These are phyloP conservation scores for Cheilosia variabilis DNA, from an alignment of 2,888 invertebrate genomes.

Conservation along the genomic window DNA sequence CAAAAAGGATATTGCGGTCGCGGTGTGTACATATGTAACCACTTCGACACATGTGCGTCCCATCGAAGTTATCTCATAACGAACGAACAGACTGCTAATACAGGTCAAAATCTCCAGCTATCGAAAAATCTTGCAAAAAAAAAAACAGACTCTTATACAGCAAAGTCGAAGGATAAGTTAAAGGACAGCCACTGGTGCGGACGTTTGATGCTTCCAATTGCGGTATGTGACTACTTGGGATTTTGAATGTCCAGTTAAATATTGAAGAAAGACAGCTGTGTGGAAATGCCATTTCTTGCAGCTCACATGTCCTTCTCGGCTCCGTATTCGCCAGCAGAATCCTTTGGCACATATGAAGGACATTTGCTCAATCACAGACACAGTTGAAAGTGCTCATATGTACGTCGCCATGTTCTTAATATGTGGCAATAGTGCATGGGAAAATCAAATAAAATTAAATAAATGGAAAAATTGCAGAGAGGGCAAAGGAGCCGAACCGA, in stretches of 20 bases:
- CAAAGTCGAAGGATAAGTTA: conserved; percentile 41
- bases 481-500: conserved; percentile 17
- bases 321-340: conserved; percentile 26
- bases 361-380: conserved; percentile 64
- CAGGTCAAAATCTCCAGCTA: conserved; percentile 48
- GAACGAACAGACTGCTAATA: conserved; percentile 38
- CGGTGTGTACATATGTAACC: conserved; percentile 14
- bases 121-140: conserved; percentile 33
- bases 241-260: conserved; percentile 65
- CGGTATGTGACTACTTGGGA: conserved; percentile 53
- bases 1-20: conserved; percentile 53
- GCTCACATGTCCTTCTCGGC: conserved; percentile 54
- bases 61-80: conserved; percentile 59
- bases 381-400: conserved; percentile 36
- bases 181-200: conserved; percentile 48
- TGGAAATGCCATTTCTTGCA: conserved; percentile 65
- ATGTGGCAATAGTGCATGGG: conserved; percentile 62
- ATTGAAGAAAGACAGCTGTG: conserved; percentile 69
- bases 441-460: conserved; percentile 72
- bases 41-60: conserved; percentile 59
- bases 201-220: conserved; percentile 58
- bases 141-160: too few relatives aligned
- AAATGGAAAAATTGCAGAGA: conserved; percentile 63
- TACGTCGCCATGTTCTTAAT: conserved; percentile 39
- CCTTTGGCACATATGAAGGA: conserved; percentile 56